phyloP scores from a whole-genome alignment of 2,888 invertebrate species.

The Acleris emargana region DNA sequence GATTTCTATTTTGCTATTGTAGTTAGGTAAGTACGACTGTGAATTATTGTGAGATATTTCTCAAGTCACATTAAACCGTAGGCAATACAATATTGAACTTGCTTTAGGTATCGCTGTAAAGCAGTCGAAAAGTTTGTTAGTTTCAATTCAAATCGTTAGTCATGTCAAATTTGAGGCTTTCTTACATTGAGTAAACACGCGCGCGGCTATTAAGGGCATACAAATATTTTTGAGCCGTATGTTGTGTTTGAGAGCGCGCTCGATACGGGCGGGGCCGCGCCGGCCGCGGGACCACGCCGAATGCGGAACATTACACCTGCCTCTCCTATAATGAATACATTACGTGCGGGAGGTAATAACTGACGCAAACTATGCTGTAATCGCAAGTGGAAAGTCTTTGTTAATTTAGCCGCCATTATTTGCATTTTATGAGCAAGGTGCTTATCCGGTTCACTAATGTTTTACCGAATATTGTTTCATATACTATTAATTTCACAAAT shows the following conservation, averaged over 20 bases:
- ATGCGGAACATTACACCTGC: slow-evolving; percentile 50
- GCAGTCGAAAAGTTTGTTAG: slow-evolving; percentile 1
- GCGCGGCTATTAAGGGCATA: slow-evolving; percentile 48
- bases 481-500: no score
- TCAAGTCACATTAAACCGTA: not conserved
- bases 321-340: slow-evolving; percentile 43
- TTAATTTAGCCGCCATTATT: no score
- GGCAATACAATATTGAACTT: not conserved
- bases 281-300: slow-evolving; percentile 43
- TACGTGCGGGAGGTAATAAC: not conserved
- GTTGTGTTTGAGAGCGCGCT: slow-evolving; percentile 46
- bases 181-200: slow-evolving; percentile 31
- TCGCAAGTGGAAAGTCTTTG: not conserved
- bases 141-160: no score
- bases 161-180: slow-evolving; percentile 25
- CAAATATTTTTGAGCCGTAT: slow-evolving; percentile 54
- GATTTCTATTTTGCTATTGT: no score
- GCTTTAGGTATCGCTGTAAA: not conserved
- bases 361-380: not conserved
- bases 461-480: no score
- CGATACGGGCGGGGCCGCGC: slow-evolving; percentile 45
- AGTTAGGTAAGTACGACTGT: no score
- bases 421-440: no score
- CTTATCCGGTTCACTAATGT: no score
- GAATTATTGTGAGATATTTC: no score